Evolutionary conservation across 2,797 vertebrate species (phyloP), one percentile per base, ranked within the genome.

Genomic region (Enteromius afrohamiltoni): DNA sequence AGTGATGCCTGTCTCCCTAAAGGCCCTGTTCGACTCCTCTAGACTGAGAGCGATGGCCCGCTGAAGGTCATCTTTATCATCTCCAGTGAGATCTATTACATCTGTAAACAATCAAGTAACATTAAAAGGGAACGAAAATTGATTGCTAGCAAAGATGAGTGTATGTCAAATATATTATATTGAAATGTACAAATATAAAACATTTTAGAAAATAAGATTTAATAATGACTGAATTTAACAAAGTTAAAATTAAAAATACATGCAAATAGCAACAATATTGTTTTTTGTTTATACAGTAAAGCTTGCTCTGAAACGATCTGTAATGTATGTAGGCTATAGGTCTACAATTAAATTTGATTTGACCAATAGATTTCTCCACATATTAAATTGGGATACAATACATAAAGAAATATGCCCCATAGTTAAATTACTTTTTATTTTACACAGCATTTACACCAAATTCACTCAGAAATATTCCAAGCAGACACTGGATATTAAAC

Each of bases 21-120:
- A 99, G 62, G 98, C 96, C 88, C 97, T 94, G 93, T 93, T 99
- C 82, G 98, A 99, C 92, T 99, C 98, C 91, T 98, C 98, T 95
- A 99, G 93, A 92, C 98, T 99, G 93, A 99, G 96, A 88, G 98
- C 98, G 84, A 99, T 99, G 77, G 98, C 98, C 90, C 97, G 96
- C 95, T 99, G 98, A 91, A 99, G 96, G 94, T 99, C 98, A 96
- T 99, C 98, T 95, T 99, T 99, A 94, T 99, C 98, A 89, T 99
- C 98, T 83, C 97, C 98, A 82, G 98, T 99, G 92, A 99, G 95
- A 94, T 99, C 98, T 88, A 99, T 98, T 88, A 98, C 97, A 93
- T 97, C 98, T 99, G 93, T 90, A 95, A 92, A 86, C 90, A 85
- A 26, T 65, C 2, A 2, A 68, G 0, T 1, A 49, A 31, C 55